phyloP scores from a whole-genome alignment of 2,113 vertebrate genomes.

The Zootoca vivipara region DNA sequence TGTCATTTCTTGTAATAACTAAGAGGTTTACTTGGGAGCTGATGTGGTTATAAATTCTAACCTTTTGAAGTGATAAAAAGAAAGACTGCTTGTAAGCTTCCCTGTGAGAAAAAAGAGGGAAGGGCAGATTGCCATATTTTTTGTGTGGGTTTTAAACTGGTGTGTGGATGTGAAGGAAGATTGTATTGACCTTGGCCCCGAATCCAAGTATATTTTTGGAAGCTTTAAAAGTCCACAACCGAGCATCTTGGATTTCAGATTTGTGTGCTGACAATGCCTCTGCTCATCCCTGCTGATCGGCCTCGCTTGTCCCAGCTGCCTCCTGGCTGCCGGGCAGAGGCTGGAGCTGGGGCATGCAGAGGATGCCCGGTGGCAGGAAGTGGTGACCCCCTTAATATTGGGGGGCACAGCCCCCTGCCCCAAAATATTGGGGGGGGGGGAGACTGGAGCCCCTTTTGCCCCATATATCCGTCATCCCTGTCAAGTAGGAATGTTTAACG shows the following conservation, averaged over 20 bases:
- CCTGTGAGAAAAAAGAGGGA: slow-evolving; percentile 22
- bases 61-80: slow-evolving; percentile 33
- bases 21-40: slow-evolving; percentile 25
- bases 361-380: too few relatives aligned
- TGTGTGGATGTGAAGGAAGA: slow-evolving; percentile 57
- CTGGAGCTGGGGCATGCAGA: too few relatives aligned
- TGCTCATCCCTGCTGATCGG: background rate
- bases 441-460: too few relatives aligned
- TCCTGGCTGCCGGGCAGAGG: too few relatives aligned
- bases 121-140: slow-evolving; percentile 47
- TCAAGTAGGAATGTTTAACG: background rate
- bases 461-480: too few relatives aligned
- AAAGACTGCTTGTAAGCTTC: background rate
- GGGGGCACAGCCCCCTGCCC: too few relatives aligned
- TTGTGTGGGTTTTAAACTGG: slow-evolving; percentile 66
- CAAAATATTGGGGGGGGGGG: too few relatives aligned
- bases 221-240: slow-evolving; percentile 63
- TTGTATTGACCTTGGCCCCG: slow-evolving; percentile 66
- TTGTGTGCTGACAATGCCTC: slow-evolving; percentile 54
- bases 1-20: slow-evolving; percentile 37
- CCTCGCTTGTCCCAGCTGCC: too few relatives aligned
- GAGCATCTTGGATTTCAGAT: slow-evolving; percentile 20
- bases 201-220: slow-evolving; percentile 67
- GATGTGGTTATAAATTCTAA: slow-evolving; percentile 25
- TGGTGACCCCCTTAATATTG: too few relatives aligned